Percentiles rank a stretch among this genome's conserved stretches.
phyloP scores from a whole-genome alignment of 2,888 invertebrate species.

The Ganaspis brasiliensis region DNA sequence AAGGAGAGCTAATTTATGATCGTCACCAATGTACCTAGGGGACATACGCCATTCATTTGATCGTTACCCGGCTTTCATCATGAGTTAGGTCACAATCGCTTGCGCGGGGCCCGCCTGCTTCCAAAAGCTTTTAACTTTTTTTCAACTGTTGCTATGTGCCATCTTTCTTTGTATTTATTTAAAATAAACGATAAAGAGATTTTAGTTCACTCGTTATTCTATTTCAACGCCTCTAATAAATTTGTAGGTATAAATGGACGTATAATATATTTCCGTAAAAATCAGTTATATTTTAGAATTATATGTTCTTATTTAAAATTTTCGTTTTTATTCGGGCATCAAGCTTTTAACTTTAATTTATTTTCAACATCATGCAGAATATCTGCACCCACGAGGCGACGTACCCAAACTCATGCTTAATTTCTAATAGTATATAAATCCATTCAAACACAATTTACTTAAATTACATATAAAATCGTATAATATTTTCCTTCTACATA shows the following conservation, averaged over 20 bases:
- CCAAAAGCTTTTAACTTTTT: slow-evolving; percentile 31
- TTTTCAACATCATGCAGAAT: slow-evolving; percentile 50
- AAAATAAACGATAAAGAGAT: too few relatives aligned
- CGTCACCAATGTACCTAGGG: slow-evolving; percentile 91
- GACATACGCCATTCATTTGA: slow-evolving; percentile 76
- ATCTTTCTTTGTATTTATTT: neutral
- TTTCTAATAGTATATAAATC: slow-evolving; percentile 3
- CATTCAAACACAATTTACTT: neutral
- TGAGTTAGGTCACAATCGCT: slow-evolving; percentile 75
- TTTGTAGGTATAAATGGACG: too few relatives aligned
- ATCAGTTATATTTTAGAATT: neutral
- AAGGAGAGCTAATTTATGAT: slow-evolving; percentile 91
- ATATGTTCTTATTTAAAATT: neutral
- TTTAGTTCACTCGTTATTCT: too few relatives aligned
- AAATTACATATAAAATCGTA: too few relatives aligned
- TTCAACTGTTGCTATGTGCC: slow-evolving; percentile 30
- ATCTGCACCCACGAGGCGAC: slow-evolving; percentile 70
- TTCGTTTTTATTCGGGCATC: neutral
- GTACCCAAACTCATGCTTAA: slow-evolving; percentile 77
- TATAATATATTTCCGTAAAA: too few relatives aligned
- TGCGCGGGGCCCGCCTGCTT: slow-evolving; percentile 74
- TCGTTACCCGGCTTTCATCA: slow-evolving; percentile 78
- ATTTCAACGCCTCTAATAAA: too few relatives aligned
- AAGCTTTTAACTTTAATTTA: neutral
- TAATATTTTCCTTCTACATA: too few relatives aligned